Conservation (phyloP, 2,113 vertebrate genomes). For the Oreocharis arfaki region DNA sequence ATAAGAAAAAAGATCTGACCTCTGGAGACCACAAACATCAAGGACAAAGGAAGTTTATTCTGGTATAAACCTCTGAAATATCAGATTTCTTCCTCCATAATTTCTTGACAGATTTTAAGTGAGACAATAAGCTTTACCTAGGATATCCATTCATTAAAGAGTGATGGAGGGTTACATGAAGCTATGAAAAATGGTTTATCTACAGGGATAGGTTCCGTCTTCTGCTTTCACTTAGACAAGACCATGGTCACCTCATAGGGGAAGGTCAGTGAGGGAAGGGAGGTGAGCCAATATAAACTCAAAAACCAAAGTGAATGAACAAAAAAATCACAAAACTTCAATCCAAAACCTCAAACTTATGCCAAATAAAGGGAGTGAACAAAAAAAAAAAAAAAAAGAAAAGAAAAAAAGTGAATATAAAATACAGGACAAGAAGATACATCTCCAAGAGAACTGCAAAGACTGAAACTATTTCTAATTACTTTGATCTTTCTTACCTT, state of each 20-base stretch:
- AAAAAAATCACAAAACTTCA: too few species aligned
- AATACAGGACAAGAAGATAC: background rate
- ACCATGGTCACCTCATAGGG: background rate
- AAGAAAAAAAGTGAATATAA: background rate
- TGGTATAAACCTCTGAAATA: background rate
- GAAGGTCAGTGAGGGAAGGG: background rate
- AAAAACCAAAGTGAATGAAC: background rate
- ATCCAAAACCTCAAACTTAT: too few species aligned
- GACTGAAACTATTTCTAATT: background rate
- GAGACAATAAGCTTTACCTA: background rate
- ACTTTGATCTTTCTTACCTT: background rate
- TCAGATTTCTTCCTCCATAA: background rate
- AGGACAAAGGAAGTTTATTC: background rate
- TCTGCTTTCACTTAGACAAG: background rate
- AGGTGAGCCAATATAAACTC: background rate
- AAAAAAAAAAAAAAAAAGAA: background rate
- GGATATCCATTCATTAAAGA: background rate
- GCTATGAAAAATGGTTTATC: background rate
- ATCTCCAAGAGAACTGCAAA: background rate
- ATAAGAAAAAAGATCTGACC: background rate
- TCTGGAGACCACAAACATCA: background rate
- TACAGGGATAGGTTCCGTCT: background rate
- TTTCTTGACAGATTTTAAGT: background rate
- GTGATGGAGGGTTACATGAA: background rate
- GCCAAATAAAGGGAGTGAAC: too few species aligned